Evolutionary conservation across 53 echinoderm and acorn worm species (phyloP).

Genomic region (Stichopus horrens): DNA sequence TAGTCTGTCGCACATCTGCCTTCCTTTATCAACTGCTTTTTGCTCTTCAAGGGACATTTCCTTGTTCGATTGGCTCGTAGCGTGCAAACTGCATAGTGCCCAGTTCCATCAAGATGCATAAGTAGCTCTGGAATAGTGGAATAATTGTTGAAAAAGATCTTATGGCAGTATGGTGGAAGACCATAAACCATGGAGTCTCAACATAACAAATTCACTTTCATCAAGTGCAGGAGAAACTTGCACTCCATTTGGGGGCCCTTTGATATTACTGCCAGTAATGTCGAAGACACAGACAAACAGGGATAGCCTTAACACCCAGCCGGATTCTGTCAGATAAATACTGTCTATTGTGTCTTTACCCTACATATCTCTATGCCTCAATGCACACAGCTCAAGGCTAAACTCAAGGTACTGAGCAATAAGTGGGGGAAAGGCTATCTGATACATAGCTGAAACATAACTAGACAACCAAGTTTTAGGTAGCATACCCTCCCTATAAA

Average conservation of each 20-base stretch:
- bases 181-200: not conserved
- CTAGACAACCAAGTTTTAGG: too few species aligned
- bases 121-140: conserved; percentile 45
- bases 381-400: too few species aligned
- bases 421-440: too few species aligned
- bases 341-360: too few species aligned
- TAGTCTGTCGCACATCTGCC: conserved; percentile 39
- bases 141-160: conserved; percentile 52
- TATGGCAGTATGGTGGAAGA: conserved; percentile 27
- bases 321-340: too few species aligned
- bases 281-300: conserved; percentile 22
- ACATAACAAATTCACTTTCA: conserved; percentile 22
- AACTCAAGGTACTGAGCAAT: too few species aligned
- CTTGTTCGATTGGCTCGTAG: conserved; percentile 23
- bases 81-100: conserved; percentile 9
- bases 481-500: too few species aligned
- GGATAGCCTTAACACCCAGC: too few species aligned
- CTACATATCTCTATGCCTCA: too few species aligned
- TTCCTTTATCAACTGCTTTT: conserved; percentile 38
- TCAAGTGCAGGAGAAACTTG: conserved; percentile 30
- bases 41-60: conserved; percentile 32
- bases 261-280: conserved; percentile 7
- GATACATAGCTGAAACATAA: too few species aligned
- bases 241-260: conserved; percentile 14
- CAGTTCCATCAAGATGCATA: conserved; percentile 9